Percentiles rank a stretch among this genome's conserved stretches.
phyloP scores from a whole-genome alignment of 1,140 invertebrate genomes.

The Philotrypesis tridentata region DNA sequence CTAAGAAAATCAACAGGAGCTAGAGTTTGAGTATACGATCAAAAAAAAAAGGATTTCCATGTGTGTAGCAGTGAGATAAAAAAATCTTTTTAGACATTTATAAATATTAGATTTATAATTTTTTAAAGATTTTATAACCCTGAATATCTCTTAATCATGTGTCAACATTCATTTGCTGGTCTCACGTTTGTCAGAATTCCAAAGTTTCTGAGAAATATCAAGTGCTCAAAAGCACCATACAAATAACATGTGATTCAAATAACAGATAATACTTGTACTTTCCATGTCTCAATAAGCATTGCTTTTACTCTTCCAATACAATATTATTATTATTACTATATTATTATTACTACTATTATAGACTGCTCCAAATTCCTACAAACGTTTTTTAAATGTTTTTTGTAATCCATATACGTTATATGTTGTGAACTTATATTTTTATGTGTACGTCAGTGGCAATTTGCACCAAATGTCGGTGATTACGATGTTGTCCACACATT shows the following conservation, averaged over 20 bases:
- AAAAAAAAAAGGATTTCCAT: slow-evolving; percentile 29
- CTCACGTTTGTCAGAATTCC: slow-evolving; percentile 15
- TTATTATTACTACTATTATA: not conserved
- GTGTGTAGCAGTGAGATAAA: slow-evolving; percentile 4
- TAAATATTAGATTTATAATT: slow-evolving; percentile 25
- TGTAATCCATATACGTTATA: slow-evolving; percentile 36
- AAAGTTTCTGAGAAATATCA: slow-evolving; percentile 46
- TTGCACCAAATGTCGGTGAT: not conserved
- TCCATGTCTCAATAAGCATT: slow-evolving; percentile 9
- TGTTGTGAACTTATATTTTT: slow-evolving; percentile 39
- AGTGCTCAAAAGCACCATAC: slow-evolving; percentile 51
- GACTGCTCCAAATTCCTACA: slow-evolving; percentile 18
- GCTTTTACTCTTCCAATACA: slow-evolving; percentile 24
- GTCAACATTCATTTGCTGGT: slow-evolving; percentile 7
- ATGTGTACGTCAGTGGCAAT: slow-evolving; percentile 23
- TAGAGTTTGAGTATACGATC: slow-evolving; percentile 42
- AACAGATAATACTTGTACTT: slow-evolving; percentile 25
- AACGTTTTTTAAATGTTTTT: slow-evolving; percentile 39
- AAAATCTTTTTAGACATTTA: slow-evolving; percentile 20
- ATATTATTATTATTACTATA: not conserved
- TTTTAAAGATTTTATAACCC: slow-evolving; percentile 38
- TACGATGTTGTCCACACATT: slow-evolving; percentile 28
- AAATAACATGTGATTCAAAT: slow-evolving; percentile 44
- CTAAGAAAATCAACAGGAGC: slow-evolving; percentile 43
- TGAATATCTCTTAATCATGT: slow-evolving; percentile 11